A percentile compares a stretch with the other conserved stretches of the same genome.
These are phyloP conservation scores for Cryptotermes secundus DNA, from an alignment of 1,140 invertebrate species.

Conservation along the genomic window DNA sequence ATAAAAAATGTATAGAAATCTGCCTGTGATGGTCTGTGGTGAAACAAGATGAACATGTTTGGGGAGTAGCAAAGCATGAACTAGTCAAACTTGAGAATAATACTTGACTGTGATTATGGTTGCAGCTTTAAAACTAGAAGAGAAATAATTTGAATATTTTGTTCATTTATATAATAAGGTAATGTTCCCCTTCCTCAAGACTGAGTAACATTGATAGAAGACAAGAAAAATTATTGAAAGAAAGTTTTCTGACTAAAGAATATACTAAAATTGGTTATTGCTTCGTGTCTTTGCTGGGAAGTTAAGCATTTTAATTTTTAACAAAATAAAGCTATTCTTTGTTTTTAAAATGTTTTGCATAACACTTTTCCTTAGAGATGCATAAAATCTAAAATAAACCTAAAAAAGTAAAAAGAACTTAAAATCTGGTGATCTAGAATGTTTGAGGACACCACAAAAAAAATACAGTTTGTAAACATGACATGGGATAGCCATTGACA, in stretches of 20 bases:
- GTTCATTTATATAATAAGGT: not conserved
- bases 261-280: not conserved
- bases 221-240: not conserved
- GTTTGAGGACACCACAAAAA: not conserved
- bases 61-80: not conserved
- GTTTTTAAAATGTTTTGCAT: slow-evolving; percentile 19
- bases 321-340: slow-evolving; percentile 24
- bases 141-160: slow-evolving; percentile 4
- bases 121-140: not conserved
- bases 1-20: not conserved
- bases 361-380: slow-evolving; percentile 8
- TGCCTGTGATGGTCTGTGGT: not conserved
- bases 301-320: slow-evolving; percentile 22
- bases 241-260: slow-evolving; percentile 3
- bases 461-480: not conserved
- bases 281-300: slow-evolving; percentile 12
- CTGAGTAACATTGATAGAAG: not conserved
- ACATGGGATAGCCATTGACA: not conserved
- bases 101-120: not conserved
- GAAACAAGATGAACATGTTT: not conserved
- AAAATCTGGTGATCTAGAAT: not conserved
- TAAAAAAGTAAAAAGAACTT: not conserved
- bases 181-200: not conserved
- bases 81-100: slow-evolving; percentile 1
- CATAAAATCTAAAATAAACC: not conserved